These are phyloP conservation scores for Microplitis mediator DNA, from an alignment of 1,140 invertebrate species.

Conservation along the genomic window DNA sequence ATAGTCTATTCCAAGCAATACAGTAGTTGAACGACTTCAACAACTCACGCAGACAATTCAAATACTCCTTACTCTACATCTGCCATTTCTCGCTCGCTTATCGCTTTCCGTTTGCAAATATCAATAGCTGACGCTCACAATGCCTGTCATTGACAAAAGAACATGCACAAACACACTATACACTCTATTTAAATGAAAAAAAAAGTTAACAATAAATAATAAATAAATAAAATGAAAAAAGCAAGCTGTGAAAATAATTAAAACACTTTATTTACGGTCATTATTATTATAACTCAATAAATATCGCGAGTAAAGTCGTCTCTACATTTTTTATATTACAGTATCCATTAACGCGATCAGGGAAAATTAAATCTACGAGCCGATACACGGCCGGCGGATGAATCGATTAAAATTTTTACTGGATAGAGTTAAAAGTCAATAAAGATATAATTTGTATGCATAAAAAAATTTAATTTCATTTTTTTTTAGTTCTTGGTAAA, in stretches of 20 bases:
- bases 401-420: too few species aligned
- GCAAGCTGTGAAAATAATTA: too few species aligned
- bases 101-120: not conserved
- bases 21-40: not conserved
- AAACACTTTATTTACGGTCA: too few species aligned
- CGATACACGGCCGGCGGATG: too few species aligned
- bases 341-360: too few species aligned
- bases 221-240: not conserved
- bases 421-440: too few species aligned
- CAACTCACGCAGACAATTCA: not conserved
- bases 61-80: not conserved
- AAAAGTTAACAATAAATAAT: not conserved
- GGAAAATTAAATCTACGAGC: too few species aligned
- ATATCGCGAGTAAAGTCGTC: too few species aligned
- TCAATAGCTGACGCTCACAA: conserved; percentile 1
- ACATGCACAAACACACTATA: not conserved
- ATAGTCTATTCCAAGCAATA: not conserved
- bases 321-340: too few species aligned
- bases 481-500: not conserved
- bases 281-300: too few species aligned
- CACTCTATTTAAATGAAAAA: not conserved
- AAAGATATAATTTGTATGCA: too few species aligned
- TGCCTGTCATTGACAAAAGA: conserved; percentile 3
- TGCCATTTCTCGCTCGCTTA: conserved; percentile 10
- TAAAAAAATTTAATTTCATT: too few species aligned